Percentiles rank a stretch among this genome's conserved stretches.
These are phyloP conservation scores for Onychorhynchus coronatus DNA, from an alignment of 2,113 vertebrate genomes.

Conservation along the genomic window DNA sequence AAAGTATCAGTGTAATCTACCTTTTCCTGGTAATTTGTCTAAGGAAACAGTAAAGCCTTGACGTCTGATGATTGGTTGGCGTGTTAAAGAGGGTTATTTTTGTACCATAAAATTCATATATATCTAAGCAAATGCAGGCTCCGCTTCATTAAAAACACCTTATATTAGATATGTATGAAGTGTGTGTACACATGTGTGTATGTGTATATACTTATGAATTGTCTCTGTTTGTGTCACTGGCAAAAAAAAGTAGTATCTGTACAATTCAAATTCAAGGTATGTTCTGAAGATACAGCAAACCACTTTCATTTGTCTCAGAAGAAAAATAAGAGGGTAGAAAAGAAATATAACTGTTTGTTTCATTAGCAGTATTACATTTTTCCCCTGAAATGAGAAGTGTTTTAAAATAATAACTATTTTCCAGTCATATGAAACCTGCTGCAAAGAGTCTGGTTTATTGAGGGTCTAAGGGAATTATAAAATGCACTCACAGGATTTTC, in stretches of 20 bases:
- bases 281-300: background rate
- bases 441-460: background rate
- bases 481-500: background rate
- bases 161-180: background rate
- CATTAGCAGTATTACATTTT: background rate
- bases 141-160: accelerated
- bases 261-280: background rate
- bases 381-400: background rate
- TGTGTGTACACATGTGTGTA: accelerated
- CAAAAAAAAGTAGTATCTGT: background rate
- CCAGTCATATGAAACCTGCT: background rate
- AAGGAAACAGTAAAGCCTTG: background rate
- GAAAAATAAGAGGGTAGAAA: background rate
- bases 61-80: background rate
- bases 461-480: background rate
- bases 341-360: background rate
- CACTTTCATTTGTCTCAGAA: background rate
- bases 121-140: background rate
- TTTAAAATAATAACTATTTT: background rate
- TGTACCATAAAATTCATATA: background rate
- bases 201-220: background rate
- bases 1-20: background rate
- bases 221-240: background rate
- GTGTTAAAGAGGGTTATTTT: background rate
- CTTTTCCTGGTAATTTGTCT: background rate